Conservation (phyloP, 2,113 vertebrate genomes). For the Sardina pilchardus region DNA sequence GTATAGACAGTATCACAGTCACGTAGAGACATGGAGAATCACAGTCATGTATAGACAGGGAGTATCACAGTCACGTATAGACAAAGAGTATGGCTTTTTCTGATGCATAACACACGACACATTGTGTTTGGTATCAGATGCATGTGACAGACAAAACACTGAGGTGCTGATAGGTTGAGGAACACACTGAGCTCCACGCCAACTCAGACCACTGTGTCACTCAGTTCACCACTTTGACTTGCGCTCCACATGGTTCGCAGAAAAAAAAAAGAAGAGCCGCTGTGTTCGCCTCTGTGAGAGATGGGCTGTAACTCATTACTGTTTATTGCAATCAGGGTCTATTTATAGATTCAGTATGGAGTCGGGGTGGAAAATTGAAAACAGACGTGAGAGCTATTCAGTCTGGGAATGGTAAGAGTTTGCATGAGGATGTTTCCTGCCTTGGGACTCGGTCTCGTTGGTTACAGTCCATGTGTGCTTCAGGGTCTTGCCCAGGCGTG, state of each 20-base stretch:
- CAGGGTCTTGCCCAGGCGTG: conserved; percentile 2
- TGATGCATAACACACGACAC: neutral
- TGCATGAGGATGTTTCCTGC: conserved; percentile 3
- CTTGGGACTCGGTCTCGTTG: neutral
- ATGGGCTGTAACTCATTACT: conserved; percentile 53
- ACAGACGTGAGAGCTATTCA: conserved; percentile 46
- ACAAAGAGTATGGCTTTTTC: neutral
- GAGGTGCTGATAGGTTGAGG: neutral
- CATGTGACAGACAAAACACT: neutral
- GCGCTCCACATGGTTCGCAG: neutral
- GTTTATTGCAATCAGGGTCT: conserved; percentile 58
- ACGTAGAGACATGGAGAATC: no score
- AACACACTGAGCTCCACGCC: neutral
- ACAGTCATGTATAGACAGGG: no score
- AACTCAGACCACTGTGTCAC: neutral
- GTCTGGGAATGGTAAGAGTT: conserved; percentile 9
- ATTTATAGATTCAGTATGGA: conserved; percentile 60
- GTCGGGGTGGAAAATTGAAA: conserved; percentile 43
- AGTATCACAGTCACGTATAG: neutral
- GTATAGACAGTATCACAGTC: no score
- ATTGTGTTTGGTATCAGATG: neutral
- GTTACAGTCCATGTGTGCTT: conserved; percentile 25
- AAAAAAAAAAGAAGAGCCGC: conserved; percentile 7
- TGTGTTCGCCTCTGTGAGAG: neutral
- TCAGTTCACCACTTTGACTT: neutral